phyloP scores from a whole-genome alignment of 30 jellyfish, hydroid and myxozoan genomes.

The Rhopilema esculentum region DNA sequence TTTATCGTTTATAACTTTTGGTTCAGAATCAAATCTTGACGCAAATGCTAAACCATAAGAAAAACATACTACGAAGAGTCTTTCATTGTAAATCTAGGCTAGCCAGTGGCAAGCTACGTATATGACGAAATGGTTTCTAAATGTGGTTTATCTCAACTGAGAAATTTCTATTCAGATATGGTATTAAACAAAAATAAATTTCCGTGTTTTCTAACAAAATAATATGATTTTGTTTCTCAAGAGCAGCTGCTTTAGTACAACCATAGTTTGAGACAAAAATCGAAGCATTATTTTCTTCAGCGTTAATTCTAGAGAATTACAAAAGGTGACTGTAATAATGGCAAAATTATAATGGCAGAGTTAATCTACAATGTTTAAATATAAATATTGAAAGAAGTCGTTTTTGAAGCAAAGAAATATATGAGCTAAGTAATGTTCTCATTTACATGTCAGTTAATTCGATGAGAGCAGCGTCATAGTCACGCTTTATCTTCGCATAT shows the following conservation, averaged over 20 bases:
- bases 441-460: conserved; percentile 71
- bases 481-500: conserved; percentile 58
- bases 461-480: conserved; percentile 69
- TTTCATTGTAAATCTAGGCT: too few relatives aligned
- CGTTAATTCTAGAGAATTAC: not conserved
- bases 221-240: not conserved
- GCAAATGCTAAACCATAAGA: too few relatives aligned
- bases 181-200: too few relatives aligned
- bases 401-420: not conserved
- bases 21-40: too few relatives aligned
- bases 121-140: too few relatives aligned
- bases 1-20: too few relatives aligned
- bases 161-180: too few relatives aligned
- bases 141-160: too few relatives aligned
- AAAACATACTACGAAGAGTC: too few relatives aligned
- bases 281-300: not conserved
- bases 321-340: not conserved
- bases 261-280: not conserved
- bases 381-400: not conserved
- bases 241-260: not conserved
- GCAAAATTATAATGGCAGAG: too few relatives aligned
- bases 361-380: not conserved
- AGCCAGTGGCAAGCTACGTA: too few relatives aligned
- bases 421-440: not conserved
- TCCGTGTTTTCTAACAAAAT: too few relatives aligned